phyloP scores from a whole-genome alignment of 2,113 vertebrate genomes.

The Nibea albiflora region DNA sequence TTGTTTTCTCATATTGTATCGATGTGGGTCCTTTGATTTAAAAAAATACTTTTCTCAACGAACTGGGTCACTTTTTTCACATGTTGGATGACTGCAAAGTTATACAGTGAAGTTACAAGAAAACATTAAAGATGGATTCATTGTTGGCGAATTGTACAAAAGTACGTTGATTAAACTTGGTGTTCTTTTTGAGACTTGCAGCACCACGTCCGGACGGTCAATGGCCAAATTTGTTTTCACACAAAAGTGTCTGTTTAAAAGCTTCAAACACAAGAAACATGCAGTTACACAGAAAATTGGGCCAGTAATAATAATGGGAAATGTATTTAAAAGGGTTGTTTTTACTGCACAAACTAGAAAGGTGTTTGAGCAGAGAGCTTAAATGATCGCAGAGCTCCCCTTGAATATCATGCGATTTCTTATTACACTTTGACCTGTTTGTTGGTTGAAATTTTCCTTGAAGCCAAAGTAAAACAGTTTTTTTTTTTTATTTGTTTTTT shows the following conservation, averaged over 20 bases:
- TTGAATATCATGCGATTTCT: conserved; percentile 36
- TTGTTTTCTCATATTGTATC: neutral
- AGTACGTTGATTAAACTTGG: no score
- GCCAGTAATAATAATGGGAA: neutral
- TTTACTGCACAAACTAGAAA: neutral
- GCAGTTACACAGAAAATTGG: neutral
- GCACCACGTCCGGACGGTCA: neutral
- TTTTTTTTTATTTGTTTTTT: no score
- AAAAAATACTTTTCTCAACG: neutral
- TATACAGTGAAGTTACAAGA: neutral
- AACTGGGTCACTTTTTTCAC: neutral
- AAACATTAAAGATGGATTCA: neutral
- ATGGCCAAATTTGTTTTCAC: neutral
- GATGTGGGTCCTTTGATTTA: neutral
- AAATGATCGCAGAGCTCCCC: neutral
- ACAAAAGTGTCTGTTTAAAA: neutral
- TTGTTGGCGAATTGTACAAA: neutral
- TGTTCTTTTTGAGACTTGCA: neutral
- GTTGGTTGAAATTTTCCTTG: conserved; percentile 17
- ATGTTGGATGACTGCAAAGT: neutral
- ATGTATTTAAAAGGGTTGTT: neutral
- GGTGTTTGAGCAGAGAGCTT: neutral
- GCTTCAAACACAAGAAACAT: neutral
- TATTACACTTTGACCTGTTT: conserved; percentile 62
- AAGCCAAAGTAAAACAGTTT: conserved; percentile 72